A percentile compares a stretch with the other conserved stretches of the same genome.
phyloP scores from a whole-genome alignment of 1,140 invertebrate genomes.

The Drosophila busckii region DNA sequence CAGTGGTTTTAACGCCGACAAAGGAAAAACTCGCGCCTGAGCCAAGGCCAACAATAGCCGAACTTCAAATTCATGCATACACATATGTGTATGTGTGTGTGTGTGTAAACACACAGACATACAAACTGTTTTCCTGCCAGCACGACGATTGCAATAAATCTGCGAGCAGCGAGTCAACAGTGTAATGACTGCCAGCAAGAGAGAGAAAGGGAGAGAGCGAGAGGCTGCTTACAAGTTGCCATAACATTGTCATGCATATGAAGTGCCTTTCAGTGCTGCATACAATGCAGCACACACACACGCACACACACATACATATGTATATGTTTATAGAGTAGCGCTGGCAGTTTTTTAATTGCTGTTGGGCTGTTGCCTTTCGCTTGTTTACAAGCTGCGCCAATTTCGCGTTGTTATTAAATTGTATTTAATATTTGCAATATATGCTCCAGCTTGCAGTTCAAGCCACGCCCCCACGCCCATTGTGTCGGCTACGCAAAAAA shows the following conservation, averaged over 20 bases:
- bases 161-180: slow-evolving; percentile 17
- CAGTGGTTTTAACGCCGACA: slow-evolving; percentile 51
- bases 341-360: slow-evolving; percentile 52
- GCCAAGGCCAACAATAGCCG: slow-evolving; percentile 53
- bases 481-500: slow-evolving; percentile 3
- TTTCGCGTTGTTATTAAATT: slow-evolving; percentile 66
- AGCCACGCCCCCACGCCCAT: neutral
- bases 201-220: neutral
- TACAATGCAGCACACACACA: slow-evolving; percentile 19
- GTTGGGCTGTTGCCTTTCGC: slow-evolving; percentile 18
- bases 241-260: slow-evolving; percentile 72
- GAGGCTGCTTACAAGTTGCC: slow-evolving; percentile 62
- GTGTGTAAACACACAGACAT: neutral
- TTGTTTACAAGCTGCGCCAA: slow-evolving; percentile 68
- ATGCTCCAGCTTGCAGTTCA: neutral
- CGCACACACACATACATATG: slow-evolving; percentile 5
- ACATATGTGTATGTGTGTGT: no score
- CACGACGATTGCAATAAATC: slow-evolving; percentile 67
- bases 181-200: neutral
- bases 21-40: slow-evolving; percentile 20
- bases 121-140: slow-evolving; percentile 47
- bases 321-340: neutral
- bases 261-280: slow-evolving; percentile 24
- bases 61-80: slow-evolving; percentile 50
- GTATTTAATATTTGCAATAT: slow-evolving; percentile 49